Percentiles rank a stretch among this genome's conserved stretches.
Conservation (phyloP, 2,888 invertebrate genomes). For the Druceiella hillmani region DNA sequence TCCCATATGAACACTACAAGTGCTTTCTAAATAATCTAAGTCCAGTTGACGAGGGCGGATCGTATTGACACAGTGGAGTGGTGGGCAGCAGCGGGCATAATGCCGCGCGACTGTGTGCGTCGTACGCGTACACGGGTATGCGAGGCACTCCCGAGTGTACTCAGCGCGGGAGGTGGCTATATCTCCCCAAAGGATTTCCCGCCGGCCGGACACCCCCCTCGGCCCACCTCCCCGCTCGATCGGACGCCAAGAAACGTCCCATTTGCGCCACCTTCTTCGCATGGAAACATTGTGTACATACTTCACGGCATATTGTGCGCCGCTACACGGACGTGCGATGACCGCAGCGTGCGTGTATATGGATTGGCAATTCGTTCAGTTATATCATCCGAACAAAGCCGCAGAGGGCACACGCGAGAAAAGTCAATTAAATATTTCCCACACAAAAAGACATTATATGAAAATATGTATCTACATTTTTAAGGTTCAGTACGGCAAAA, state of each 20-base stretch:
- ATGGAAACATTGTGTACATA: no score
- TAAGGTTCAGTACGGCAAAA: no score
- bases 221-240: slow-evolving; percentile 31
- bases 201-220: slow-evolving; percentile 32
- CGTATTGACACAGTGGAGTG: slow-evolving; percentile 56
- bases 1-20: slow-evolving; percentile 57
- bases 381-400: no score
- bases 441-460: no score
- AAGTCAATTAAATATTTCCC: no score
- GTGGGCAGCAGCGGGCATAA: slow-evolving; percentile 50
- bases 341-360: no score
- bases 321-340: no score
- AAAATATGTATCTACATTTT: no score
- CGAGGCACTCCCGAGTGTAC: slow-evolving; percentile 33
- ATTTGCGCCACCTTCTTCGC: slow-evolving; percentile 47
- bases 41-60: slow-evolving; percentile 54
- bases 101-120: slow-evolving; percentile 28
- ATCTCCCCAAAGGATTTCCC: slow-evolving; percentile 23
- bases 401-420: no score
- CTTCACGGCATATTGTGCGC: no score
- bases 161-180: slow-evolving; percentile 32
- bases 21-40: slow-evolving; percentile 58
- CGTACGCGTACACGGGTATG: slow-evolving; percentile 33
- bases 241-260: no score
- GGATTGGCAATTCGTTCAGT: no score